Percentiles rank a stretch among this genome's conserved stretches.
These are phyloP conservation scores for Camelus dromedarius DNA, from an alignment of 2,113 vertebrate species.

Conservation along the genomic window DNA sequence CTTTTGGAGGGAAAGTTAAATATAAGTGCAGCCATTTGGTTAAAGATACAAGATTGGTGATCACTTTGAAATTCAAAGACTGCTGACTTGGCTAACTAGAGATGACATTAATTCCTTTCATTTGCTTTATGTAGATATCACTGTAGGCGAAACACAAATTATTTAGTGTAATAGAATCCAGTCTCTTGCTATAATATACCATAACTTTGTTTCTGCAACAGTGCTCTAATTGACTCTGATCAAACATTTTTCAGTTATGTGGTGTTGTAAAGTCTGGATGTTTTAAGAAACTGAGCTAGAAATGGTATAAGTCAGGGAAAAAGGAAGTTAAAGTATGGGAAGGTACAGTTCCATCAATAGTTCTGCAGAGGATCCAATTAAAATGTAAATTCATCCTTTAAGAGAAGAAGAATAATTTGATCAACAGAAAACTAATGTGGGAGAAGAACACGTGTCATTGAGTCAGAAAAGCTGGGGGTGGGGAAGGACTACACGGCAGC, in stretches of 20 bases:
- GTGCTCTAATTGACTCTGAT: slow-evolving; percentile 40
- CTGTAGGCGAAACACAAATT: slow-evolving; percentile 58
- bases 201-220: slow-evolving; percentile 54
- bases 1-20: slow-evolving; percentile 2
- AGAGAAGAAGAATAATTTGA: slow-evolving; percentile 63
- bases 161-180: slow-evolving; percentile 34
- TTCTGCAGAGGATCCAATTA: slow-evolving; percentile 83
- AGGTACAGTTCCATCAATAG: neutral
- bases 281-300: slow-evolving; percentile 51
- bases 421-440: slow-evolving; percentile 59
- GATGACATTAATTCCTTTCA: slow-evolving; percentile 56
- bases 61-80: slow-evolving; percentile 61
- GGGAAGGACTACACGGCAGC: neutral
- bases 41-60: slow-evolving; percentile 61
- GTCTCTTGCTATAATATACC: slow-evolving; percentile 16
- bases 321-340: neutral
- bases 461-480: neutral
- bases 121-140: slow-evolving; percentile 46
- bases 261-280: neutral
- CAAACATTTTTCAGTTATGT: slow-evolving; percentile 53
- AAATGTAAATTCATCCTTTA: slow-evolving; percentile 85
- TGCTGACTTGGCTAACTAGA: slow-evolving; percentile 61
- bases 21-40: slow-evolving; percentile 41
- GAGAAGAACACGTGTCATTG: neutral
- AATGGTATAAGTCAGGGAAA: neutral